Base-by-base conservation (phyloP, 2,888 invertebrate genomes). In the Copidosoma aretas region DNA sequence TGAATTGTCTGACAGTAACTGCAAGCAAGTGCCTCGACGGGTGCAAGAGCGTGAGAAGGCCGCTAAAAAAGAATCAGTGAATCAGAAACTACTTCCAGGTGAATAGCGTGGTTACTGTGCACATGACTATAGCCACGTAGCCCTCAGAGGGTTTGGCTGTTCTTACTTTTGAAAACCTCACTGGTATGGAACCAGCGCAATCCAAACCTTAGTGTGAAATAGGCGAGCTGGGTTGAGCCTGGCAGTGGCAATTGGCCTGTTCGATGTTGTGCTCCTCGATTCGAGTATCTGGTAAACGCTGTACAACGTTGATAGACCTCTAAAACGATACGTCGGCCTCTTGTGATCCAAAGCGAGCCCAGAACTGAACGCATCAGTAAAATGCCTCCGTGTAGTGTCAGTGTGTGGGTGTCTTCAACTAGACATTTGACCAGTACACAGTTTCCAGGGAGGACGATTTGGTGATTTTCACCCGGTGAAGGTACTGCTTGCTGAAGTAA, bases 91-190 rank as follows among this genome's bases (percentile, higher is more conserved):
- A 74, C 49, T 32, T 77, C 76, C 8, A 76, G 43, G 62, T 77
- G 75, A 0, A 76, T 59, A 0, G 78, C 77, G 32, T 74, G 72
- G 72, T 74, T 1, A 72, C 25, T 1, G 78, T 60, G 52, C 78
- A 79, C 0, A 78, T 71, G 57, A 77, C 78, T 15, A 77, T 1
- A 0, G 72, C 73, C 10, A 78, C 56, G 53, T 77, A 79, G 1
- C 60, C 67, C 65, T 78, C 78, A 14, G 60, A 51, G 0, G 67
- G 57, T 56, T 71, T 68, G 0, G 67, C 51, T 1, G 74, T 73
- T 46, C 76, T 54, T 53, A 77, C 71, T 41, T 65, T 64, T 22
- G 67, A 70, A 12, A 67, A 64, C 0, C 70, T 49, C 3, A 75
- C 65, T 5, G 53, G 21, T 19, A 75, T 64, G 0, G 75, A 74